A percentile compares a stretch with the other conserved stretches of the same genome.
Conservation (phyloP, 2,888 invertebrate species). For the Abrostola triplasia region DNA sequence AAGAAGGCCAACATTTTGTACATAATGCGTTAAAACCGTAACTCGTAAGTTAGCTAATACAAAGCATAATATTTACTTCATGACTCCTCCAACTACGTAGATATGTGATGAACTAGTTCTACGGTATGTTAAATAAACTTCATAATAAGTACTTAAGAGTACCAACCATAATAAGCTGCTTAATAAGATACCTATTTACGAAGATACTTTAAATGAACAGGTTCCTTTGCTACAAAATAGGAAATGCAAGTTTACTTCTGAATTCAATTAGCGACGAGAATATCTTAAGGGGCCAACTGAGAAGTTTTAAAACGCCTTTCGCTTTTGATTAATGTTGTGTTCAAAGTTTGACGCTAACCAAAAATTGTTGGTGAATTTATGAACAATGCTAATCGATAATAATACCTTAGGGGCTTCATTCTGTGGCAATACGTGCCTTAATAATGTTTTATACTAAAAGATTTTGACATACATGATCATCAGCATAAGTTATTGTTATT, state of each 20-base stretch:
- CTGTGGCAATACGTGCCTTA: not conserved
- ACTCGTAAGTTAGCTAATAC: no score
- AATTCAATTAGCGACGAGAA: constrained; percentile 50
- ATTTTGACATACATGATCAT: not conserved
- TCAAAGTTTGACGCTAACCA: constrained; percentile 20
- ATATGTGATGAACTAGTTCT: no score
- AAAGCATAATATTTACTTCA: no score
- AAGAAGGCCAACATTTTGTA: no score
- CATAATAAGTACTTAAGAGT: not conserved
- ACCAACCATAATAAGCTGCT: constrained; percentile 24
- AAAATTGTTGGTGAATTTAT: constrained; percentile 24
- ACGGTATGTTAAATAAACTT: not conserved
- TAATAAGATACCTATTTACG: constrained; percentile 26
- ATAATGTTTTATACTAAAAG: not conserved
- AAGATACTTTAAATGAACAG: constrained; percentile 36
- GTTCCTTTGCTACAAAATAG: constrained; percentile 28
- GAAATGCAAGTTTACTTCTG: constrained; percentile 40
- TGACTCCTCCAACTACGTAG: no score
- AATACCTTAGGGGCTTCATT: not conserved
- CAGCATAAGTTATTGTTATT: no score
- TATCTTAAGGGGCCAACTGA: constrained; percentile 48
- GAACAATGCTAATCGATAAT: constrained; percentile 5
- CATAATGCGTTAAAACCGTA: no score
- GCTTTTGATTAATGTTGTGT: constrained; percentile 60
- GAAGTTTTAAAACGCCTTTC: constrained; percentile 61